Evolutionary conservation across 2,888 invertebrate species (phyloP), one percentile per base, ranked within the genome.

Genomic region (Apotomis betuletana): DNA sequence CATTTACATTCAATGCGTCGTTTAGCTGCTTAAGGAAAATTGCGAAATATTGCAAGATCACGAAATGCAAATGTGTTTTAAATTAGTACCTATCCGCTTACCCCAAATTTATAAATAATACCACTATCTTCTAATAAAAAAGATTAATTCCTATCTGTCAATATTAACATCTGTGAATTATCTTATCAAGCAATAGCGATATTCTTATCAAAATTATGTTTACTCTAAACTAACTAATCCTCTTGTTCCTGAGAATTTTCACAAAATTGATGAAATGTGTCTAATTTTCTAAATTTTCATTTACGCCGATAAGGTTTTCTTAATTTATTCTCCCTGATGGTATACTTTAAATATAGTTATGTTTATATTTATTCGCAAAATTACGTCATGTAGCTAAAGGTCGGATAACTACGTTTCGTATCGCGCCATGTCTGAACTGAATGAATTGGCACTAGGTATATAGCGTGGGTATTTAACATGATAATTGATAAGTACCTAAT

Each of bases 201-300:
- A 27, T 59, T 46, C n/a, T 57, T 62, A 74, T 62, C 70, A n/a
- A 44, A 13, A 44, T 38, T 36, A 64, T 54, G 49, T 60, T 65
- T 46, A 57, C 41, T 41, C 49, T 62, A 27, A 27, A 2, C 27
- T 27, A 27, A 27, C 49, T 75, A 75, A 75, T 73, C 75, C 69
- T 15, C 65, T 74, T 74, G 70, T 74, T 75, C 73, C 70, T 15
- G 4, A 13, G 59, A 52, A 59, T 74, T 73, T 71, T 55, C 69
- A 55, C 13, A 55, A 70, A 69, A 55, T 46, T 51, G 8, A 9
- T 1, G 0, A 52, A 63, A 27, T 59, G 41, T 51, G 10, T 58
- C 36, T 0, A 27, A 27, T 9, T 62, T n/a, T 13, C 0, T 46
- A 51, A n/a, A 49, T 3, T 55, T 27, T 36, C 3, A 12, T 8